A percentile compares a stretch with the other conserved stretches of the same genome.
These are phyloP conservation scores for Colletes collaris DNA, from an alignment of 2,888 invertebrate species.

Conservation along the genomic window DNA sequence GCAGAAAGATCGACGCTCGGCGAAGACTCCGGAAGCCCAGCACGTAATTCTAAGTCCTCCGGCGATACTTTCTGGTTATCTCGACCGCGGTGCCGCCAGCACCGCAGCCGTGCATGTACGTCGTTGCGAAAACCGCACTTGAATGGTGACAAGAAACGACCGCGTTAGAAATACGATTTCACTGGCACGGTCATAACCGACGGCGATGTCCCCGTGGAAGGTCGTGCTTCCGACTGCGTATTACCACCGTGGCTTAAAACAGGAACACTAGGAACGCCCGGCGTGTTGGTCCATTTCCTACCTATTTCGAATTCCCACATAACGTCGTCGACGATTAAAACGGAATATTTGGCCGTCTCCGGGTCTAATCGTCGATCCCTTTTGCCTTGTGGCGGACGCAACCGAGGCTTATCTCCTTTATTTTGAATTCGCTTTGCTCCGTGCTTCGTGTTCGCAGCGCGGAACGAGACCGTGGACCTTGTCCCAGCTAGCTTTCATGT, in stretches of 20 bases:
- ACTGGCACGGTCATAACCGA: conserved; percentile 51
- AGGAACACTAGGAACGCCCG: conserved; percentile 12
- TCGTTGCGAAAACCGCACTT: conserved; percentile 57
- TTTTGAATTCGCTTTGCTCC: conserved; percentile 6
- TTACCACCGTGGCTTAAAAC: conserved; percentile 38
- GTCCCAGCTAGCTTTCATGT: neutral
- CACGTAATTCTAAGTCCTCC: conserved; percentile 51
- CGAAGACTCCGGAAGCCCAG: conserved; percentile 42
- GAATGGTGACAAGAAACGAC: conserved; percentile 63
- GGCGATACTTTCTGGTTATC: conserved; percentile 63
- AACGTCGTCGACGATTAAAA: conserved; percentile 34
- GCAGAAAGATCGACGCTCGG: conserved; percentile 31
- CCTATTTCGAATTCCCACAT: conserved; percentile 13
- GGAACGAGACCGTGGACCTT: neutral
- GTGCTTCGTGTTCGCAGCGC: neutral
- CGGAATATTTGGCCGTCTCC: conserved; percentile 28
- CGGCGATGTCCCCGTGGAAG: conserved; percentile 28
- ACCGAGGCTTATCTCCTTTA: conserved; percentile 17
- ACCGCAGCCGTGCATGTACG: conserved; percentile 15
- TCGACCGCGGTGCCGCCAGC: conserved; percentile 23
- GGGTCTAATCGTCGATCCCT: conserved; percentile 17
- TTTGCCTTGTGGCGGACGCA: neutral
- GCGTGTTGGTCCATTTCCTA: conserved; percentile 28
- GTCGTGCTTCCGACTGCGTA: conserved; percentile 39
- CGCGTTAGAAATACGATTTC: conserved; percentile 59